These are phyloP conservation scores for Enteromius radiatus DNA, from an alignment of 2,797 vertebrate species.

Conservation along the genomic window DNA sequence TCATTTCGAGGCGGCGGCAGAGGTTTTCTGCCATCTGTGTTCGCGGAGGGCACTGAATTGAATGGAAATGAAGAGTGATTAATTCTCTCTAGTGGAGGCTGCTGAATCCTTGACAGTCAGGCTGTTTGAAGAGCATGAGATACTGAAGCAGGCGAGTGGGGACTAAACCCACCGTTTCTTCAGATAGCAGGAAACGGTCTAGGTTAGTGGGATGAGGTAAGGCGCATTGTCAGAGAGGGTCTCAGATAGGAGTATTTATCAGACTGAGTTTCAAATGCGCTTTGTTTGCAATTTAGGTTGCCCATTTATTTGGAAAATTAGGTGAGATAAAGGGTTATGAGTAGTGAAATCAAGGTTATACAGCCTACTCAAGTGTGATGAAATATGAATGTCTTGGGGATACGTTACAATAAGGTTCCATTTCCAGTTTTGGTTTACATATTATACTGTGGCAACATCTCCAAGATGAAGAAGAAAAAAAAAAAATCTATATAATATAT, in stretches of 20 bases:
- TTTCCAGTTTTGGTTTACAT: neutral
- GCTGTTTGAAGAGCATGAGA: slow-evolving; percentile 37
- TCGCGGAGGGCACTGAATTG: slow-evolving; percentile 51
- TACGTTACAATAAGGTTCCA: neutral
- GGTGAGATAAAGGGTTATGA: neutral
- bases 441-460: too few species aligned
- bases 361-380: neutral
- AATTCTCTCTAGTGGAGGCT: slow-evolving; percentile 57
- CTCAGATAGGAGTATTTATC: slow-evolving; percentile 24
- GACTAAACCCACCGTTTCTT: slow-evolving; percentile 36
- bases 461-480: too few species aligned
- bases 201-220: neutral
- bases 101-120: slow-evolving; percentile 41
- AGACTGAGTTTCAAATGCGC: neutral
- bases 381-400: neutral
- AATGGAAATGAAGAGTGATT: slow-evolving; percentile 64
- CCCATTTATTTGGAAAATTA: neutral
- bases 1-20: slow-evolving; percentile 46
- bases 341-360: slow-evolving; percentile 23
- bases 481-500: too few species aligned
- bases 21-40: slow-evolving; percentile 40
- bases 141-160: slow-evolving; percentile 22
- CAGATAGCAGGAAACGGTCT: slow-evolving; percentile 19
- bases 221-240: neutral
- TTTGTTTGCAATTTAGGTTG: slow-evolving; percentile 1